Base-by-base conservation (phyloP, 2,797 vertebrate species). In the Brachyrhaphis roseni region DNA sequence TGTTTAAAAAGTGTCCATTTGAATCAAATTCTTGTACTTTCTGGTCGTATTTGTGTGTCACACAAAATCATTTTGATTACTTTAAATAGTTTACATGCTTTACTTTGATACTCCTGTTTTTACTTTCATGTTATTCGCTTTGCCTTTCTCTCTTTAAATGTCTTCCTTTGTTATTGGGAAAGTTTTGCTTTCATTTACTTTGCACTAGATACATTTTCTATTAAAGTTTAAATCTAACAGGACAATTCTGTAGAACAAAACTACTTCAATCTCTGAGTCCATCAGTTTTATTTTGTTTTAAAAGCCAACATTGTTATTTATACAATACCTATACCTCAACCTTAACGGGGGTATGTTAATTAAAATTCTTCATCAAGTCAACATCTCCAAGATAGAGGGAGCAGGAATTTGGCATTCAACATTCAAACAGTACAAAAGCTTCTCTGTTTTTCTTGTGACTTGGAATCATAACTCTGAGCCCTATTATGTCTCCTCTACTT, bases 381-480 rank as follows among this genome's bases (percentile, higher is more conserved):
- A 59, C 28, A 75, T 72, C 45, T 86, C 83, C 83, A 82, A 81
- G 77, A 76, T 13, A 76, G 66, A 41, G 75, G 74, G 80, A 53
- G 78, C 64, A 83, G 88, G 66, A 68, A 62, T 75, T 87, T 92
- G 90, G 89, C 84, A 55, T 12, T 74, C 74, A 59, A 74, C 80
- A 83, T 75, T 53, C 74, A 70, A 82, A 75, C 85, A 80, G 74
- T 89, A 92, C 88, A 92, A 89, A 84, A 75, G 84, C 74, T 86
- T 90, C 80, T 93, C 89, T 93, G 93, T 93, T 91, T 87, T 86
- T 91, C 80, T 88, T 68, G 78, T 85, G 90, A 92, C 86, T 36
- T 92, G 89, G 90, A 90, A 91, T 92, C 92, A 91, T 92, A 90
- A 92, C 89, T 90, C 88, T 85, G 75, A 85, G 87, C 88, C 86